Evolutionary conservation across 1,140 invertebrate genomes (phyloP), one percentile per base, ranked within the genome.

Genomic region (Drosophila seguyi): DNA sequence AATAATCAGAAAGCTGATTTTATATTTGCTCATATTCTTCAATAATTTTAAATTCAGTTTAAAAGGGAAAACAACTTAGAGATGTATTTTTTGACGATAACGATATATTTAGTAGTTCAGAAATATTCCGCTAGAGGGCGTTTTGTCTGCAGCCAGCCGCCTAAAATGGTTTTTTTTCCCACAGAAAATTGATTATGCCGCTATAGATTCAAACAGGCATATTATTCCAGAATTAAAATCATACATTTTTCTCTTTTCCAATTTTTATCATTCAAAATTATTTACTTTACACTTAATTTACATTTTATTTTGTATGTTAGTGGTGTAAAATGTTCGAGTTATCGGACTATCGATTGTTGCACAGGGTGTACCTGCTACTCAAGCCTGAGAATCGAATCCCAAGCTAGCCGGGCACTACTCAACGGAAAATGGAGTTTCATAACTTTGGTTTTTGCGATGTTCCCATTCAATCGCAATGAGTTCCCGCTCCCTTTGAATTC

Each of bases 391-490:
- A 14, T 22, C 42, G 2, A 22, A 25, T 47, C 22, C 14, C 13
- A 14, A 16, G 22, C 7, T 47, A 10, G 45, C 45, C 45, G n/a
- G 25, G 45, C 16, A n/a, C 16, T 45, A 13, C 11, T 20, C 41
- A 42, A 22, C 13, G 44, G 20, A 45, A 22, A 25, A 16, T 22
- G 20, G 16, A 45, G 22, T 45, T 25, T 25, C 20, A 6, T 16
- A 45, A 45, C 44, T 16, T 2, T 22, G 44, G 44, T 22, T 47
- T 47, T 47, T 47, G 44, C 44, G 44, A 25, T 47, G 41, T 13
- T 42, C 18, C 4, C 41, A 6, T 34, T 34, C 11, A 52, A 14
- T 52, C 27, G 13, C 11, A 52, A 20, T 34, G 4, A 14, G 11
- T 52, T 52, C 18, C 18, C 18, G 50, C 50, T 53, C 7, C 50